Percentiles rank a stretch among this genome's conserved stretches.
Evolutionary conservation across 2,888 invertebrate genomes (phyloP).

Genomic region (Phortica okadai): DNA sequence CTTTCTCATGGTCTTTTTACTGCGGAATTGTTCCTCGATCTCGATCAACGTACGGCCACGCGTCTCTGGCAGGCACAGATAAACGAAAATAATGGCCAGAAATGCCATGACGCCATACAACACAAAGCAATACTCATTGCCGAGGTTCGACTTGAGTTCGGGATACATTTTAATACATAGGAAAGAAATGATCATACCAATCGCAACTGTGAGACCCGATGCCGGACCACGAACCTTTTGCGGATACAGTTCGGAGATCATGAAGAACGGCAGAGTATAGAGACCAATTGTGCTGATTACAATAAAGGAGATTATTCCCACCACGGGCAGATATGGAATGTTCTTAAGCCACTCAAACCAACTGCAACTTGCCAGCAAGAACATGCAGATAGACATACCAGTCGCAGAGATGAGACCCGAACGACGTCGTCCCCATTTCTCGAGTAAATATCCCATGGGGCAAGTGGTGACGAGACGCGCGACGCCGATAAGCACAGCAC

Average conservation of each 20-base stretch:
- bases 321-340: conserved; percentile 69
- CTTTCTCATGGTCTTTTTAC: conserved; percentile 36
- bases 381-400: conserved; percentile 81
- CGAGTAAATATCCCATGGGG: conserved; percentile 81
- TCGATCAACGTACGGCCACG: conserved; percentile 83
- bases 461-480: conserved; percentile 81
- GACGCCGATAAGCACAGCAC: conserved; percentile 81
- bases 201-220: conserved; percentile 82
- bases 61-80: conserved; percentile 82
- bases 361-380: conserved; percentile 78
- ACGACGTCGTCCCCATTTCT: conserved; percentile 80
- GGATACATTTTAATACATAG: conserved; percentile 83
- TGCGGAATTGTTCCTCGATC: conserved; percentile 79
- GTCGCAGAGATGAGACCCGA: conserved; percentile 82
- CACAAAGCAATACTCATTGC: conserved; percentile 81
- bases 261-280: conserved; percentile 84
- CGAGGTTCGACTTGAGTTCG: conserved; percentile 79
- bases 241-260: conserved; percentile 86
- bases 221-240: conserved; percentile 81
- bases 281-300: conserved; percentile 78
- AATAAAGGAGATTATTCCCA: conserved; percentile 72
- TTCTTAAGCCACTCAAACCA: conserved; percentile 67
- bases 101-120: conserved; percentile 80
- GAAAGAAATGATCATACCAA: conserved; percentile 82
- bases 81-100: conserved; percentile 79